Evolutionary conservation across 1,140 invertebrate genomes (phyloP).

Genomic region (Drosophila simulans): DNA sequence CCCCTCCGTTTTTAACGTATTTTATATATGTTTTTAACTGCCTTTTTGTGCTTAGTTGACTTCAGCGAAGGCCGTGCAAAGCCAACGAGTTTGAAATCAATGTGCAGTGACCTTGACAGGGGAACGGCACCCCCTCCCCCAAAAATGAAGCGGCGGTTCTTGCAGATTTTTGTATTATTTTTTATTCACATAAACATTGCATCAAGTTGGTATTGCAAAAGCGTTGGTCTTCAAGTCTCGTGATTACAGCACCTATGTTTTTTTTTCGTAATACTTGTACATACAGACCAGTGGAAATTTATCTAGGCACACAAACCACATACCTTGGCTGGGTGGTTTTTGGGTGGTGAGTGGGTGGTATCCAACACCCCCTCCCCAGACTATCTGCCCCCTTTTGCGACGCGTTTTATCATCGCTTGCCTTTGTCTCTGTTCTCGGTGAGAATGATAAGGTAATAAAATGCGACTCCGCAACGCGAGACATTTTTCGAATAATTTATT

Average conservation of each 20-base stretch:
- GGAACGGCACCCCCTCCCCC: not conserved
- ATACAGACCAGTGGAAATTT: conserved; percentile 25
- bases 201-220: not conserved
- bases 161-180: not conserved
- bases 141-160: conserved; percentile 9
- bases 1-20: conserved; percentile 2
- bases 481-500: conserved; percentile 16
- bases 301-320: conserved; percentile 15
- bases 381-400: conserved; percentile 7
- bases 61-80: conserved; percentile 23
- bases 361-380: not conserved
- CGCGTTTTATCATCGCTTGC: too few relatives aligned
- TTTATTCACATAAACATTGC: not conserved
- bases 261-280: conserved; percentile 35
- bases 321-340: conserved; percentile 13
- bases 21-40: conserved; percentile 21
- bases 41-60: conserved; percentile 28
- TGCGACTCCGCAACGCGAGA: conserved; percentile 24
- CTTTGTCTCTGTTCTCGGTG: not conserved
- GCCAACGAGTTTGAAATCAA: conserved; percentile 33
- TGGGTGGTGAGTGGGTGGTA: conserved; percentile 6
- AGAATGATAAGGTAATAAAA: conserved; percentile 35
- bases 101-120: conserved; percentile 39
- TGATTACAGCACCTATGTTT: conserved; percentile 4
- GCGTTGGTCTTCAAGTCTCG: not conserved